A percentile compares a stretch with the other conserved stretches of the same genome.
phyloP scores from a whole-genome alignment of 2,888 invertebrate species.

The Nyleta sp. region DNA sequence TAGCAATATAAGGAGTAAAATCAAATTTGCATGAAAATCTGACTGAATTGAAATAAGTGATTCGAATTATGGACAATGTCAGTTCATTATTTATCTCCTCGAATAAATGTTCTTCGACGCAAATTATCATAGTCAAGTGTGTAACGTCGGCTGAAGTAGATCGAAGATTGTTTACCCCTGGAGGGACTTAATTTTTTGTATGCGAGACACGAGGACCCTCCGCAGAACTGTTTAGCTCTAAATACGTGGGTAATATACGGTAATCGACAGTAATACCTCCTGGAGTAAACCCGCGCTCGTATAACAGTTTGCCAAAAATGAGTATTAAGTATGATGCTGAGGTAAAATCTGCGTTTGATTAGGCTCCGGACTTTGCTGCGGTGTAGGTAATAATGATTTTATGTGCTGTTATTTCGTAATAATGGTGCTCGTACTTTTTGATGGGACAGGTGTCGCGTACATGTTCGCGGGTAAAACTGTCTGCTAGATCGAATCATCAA shows the following conservation, averaged over 20 bases:
- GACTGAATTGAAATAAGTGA: slow-evolving; percentile 18
- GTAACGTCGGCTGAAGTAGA: slow-evolving; percentile 40
- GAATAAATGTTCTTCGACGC: slow-evolving; percentile 20
- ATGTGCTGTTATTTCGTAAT: slow-evolving; percentile 58
- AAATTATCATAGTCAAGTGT: slow-evolving; percentile 46
- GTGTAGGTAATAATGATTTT: slow-evolving; percentile 51
- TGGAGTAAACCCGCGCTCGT: slow-evolving; percentile 41
- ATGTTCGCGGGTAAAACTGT: slow-evolving; percentile 15
- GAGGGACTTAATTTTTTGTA: slow-evolving; percentile 67
- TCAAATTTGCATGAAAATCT: neutral
- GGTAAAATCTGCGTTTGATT: slow-evolving; percentile 52
- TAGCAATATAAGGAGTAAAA: no score
- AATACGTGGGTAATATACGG: slow-evolving; percentile 76
- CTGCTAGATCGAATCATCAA: slow-evolving; percentile 30
- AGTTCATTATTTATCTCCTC: slow-evolving; percentile 11
- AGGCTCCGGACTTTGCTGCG: slow-evolving; percentile 31
- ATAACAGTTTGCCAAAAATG: slow-evolving; percentile 58
- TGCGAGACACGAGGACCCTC: slow-evolving; percentile 73
- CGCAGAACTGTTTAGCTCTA: slow-evolving; percentile 74
- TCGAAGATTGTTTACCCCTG: slow-evolving; percentile 48
- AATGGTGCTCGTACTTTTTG: slow-evolving; percentile 47
- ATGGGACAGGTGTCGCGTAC: slow-evolving; percentile 57
- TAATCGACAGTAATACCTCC: slow-evolving; percentile 76
- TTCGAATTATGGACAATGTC: neutral
- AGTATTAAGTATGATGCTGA: slow-evolving; percentile 45